Base-by-base conservation (phyloP, 2,113 vertebrate species). In the Galbula dea region DNA sequence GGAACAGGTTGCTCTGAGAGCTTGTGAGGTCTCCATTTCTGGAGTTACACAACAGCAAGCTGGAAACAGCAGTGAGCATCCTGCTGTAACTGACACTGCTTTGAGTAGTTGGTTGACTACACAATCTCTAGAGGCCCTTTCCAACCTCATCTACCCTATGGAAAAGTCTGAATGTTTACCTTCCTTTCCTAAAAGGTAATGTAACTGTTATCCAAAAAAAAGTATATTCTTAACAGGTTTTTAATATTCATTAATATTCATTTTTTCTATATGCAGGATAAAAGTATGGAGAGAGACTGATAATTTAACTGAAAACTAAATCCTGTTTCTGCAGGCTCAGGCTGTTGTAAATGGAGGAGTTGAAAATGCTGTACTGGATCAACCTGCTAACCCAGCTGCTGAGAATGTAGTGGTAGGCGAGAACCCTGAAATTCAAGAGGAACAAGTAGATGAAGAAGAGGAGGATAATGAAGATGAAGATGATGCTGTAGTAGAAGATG, bases 391-490 rank as follows among this genome's bases (percentile, higher is more conserved):
- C 49, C 97, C 97, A 0, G 98, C 98, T 43, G 98, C 98, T 11
- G 98, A 98, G 94, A 98, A 99, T 8, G 98, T 97, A 23, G 98
- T 98, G 46, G 98, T 98, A 10, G 98, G 98, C 1, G 98, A 99
- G 85, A 98, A 98, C 83, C 98, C 98, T 7, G 98, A 99, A 15
- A 97, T 95, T 13, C 98, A 98, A 88, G 98, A 98, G 27, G 98
- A 99, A 36, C 98, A 98, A 88, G 98, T 94, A 1, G 99, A 99
- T 76, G 98, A 99, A 32, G 98, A 99, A 18, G 99, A 99, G 61
- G 98, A 99, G 10, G 99, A 98, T 32, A 98, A 99, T 0, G 99
- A 99, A 58, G 99, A 99, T 12, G 99, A 99, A 59, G 99, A 99
- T 12, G 99, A 99, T 10, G 98, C 98, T 2, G 98, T 98, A 19